A percentile compares a stretch with the other conserved stretches of the same genome.
Evolutionary conservation across 2,797 vertebrate species (phyloP).

Genomic region (Gorsachius magnificus): DNA sequence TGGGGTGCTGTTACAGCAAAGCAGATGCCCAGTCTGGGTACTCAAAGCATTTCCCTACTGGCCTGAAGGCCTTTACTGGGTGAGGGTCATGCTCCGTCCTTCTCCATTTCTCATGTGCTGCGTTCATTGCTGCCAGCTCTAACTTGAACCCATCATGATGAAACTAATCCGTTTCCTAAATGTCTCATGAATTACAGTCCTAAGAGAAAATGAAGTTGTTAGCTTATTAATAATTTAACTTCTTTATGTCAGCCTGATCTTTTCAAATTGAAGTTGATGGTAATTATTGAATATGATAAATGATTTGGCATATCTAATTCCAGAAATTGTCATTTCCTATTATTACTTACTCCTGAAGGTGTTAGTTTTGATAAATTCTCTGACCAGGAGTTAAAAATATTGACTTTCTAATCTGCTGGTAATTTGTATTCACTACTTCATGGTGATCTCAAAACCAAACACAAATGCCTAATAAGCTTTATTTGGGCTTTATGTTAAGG

Average conservation of each 20-base stretch:
- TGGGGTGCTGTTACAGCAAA: neutral
- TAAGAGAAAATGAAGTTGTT: neutral
- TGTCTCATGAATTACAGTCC: neutral
- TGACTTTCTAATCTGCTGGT: neutral
- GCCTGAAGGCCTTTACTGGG: neutral
- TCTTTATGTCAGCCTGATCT: neutral
- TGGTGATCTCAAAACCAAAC: neutral
- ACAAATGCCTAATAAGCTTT: neutral
- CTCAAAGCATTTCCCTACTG: neutral
- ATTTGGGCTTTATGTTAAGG: neutral
- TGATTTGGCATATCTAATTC: neutral
- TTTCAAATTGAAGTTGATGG: constrained; percentile 11
- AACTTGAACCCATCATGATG: neutral
- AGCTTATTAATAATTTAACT: constrained; percentile 35
- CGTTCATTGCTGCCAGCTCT: neutral
- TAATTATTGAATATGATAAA: constrained; percentile 18
- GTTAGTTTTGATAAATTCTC: neutral
- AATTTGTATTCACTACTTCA: neutral
- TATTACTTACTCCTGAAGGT: neutral
- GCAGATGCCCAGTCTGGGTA: neutral
- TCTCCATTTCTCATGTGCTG: neutral
- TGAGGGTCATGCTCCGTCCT: neutral
- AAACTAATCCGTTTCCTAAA: constrained; percentile 9
- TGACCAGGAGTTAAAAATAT: neutral
- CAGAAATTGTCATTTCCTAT: constrained; percentile 6